Evolutionary conservation across 2,888 invertebrate genomes (phyloP).

Genomic region (Salpingus planirostris): DNA sequence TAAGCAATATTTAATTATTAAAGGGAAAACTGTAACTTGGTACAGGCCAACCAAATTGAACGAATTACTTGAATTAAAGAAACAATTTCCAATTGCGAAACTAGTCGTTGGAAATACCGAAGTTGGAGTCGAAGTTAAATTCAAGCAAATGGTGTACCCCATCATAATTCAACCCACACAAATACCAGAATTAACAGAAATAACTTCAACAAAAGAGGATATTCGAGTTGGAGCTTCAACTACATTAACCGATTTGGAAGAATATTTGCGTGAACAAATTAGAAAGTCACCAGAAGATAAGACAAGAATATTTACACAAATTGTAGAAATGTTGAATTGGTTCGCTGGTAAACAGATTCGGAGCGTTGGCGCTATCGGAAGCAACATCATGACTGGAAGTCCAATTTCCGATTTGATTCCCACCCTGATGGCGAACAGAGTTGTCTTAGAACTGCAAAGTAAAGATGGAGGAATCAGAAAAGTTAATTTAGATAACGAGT

Average conservation of each 20-base stretch:
- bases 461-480: constrained; percentile 46
- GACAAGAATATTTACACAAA: constrained; percentile 56
- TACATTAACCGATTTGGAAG: constrained; percentile 67
- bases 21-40: constrained; percentile 62
- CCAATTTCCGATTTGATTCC: constrained; percentile 96
- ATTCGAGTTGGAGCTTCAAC: constrained; percentile 71
- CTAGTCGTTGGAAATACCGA: constrained; percentile 88
- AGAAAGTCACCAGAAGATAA: constrained; percentile 44
- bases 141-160: constrained; percentile 73
- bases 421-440: constrained; percentile 71
- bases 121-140: constrained; percentile 84
- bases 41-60: constrained; percentile 61
- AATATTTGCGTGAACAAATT: constrained; percentile 50
- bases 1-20: constrained; percentile 51
- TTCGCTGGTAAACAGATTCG: constrained; percentile 94
- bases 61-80: constrained; percentile 60
- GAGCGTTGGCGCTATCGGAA: constrained; percentile 86
- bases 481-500: constrained; percentile 63
- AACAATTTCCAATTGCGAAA: constrained; percentile 57
- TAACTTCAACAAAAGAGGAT: constrained; percentile 47
- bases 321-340: constrained; percentile 81
- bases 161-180: constrained; percentile 64
- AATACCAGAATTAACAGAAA: constrained; percentile 58
- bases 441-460: constrained; percentile 56
- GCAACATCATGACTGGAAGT: constrained; percentile 76